Evolutionary conservation across 2,113 vertebrate genomes (phyloP).

Genomic region (Lampris incognitus): DNA sequence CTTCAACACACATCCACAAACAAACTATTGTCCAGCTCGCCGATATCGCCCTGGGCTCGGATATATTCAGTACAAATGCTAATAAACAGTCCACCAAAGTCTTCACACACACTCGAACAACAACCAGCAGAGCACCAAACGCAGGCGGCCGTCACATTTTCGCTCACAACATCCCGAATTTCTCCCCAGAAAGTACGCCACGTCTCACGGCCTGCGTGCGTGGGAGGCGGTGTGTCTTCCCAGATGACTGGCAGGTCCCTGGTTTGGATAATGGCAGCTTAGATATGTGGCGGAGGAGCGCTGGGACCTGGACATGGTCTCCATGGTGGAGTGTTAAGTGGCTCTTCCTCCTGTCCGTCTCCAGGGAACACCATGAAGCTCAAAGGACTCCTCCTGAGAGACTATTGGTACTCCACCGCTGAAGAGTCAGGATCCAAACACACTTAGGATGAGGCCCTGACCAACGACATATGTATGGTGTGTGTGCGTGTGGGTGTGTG

Average conservation of each 20-base stretch:
- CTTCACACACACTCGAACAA: no score
- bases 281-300: not conserved
- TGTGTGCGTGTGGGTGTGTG: not conserved
- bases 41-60: not conserved
- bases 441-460: not conserved
- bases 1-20: constrained; percentile 36
- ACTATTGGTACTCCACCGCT: no score
- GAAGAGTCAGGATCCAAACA: constrained; percentile 10
- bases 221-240: no score
- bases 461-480: not conserved
- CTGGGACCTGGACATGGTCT: not conserved
- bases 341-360: no score
- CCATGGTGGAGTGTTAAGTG: not conserved
- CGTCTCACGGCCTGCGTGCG: no score
- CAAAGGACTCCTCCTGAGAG: no score
- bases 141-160: not conserved
- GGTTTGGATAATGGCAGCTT: not conserved
- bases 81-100: not conserved
- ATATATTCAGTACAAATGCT: not conserved
- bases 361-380: no score
- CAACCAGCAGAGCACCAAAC: not conserved
- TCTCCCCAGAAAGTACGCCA: no score
- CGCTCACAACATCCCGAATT: not conserved
- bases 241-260: not conserved
- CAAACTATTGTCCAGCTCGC: not conserved